Percentiles rank a stretch among this genome's conserved stretches.
Evolutionary conservation across 1,140 invertebrate species (phyloP).

Genomic region (Drosophila sechellia): DNA sequence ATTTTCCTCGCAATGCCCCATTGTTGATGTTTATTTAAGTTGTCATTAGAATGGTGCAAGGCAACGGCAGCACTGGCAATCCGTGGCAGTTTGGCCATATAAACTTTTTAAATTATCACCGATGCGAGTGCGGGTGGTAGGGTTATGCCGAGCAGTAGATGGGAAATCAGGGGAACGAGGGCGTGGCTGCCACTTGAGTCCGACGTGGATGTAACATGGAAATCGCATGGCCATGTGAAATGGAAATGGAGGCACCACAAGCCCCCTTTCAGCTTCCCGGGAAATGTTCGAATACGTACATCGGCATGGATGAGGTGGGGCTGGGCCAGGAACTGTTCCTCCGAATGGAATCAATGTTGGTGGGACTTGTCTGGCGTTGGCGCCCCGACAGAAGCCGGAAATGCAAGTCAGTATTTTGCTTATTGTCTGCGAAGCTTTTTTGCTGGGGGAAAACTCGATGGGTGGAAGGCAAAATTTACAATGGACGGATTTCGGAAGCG

Average conservation of each 20-base stretch:
- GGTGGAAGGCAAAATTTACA: slow-evolving; percentile 34
- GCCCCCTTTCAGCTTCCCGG: slow-evolving; percentile 45
- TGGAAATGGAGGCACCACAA: slow-evolving; percentile 36
- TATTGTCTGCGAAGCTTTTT: slow-evolving; percentile 62
- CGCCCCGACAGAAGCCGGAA: slow-evolving; percentile 68
- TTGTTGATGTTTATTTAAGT: slow-evolving; percentile 79
- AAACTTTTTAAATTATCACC: slow-evolving; percentile 83
- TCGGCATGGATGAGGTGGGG: slow-evolving; percentile 37
- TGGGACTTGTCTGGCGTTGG: slow-evolving; percentile 41
- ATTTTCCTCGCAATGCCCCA: slow-evolving; percentile 42
- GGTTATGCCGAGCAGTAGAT: not conserved
- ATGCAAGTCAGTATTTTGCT: slow-evolving; percentile 69
- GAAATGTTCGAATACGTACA: slow-evolving; percentile 57
- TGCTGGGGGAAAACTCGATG: slow-evolving; percentile 34
- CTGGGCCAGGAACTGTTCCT: slow-evolving; percentile 1
- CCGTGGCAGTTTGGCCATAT: slow-evolving; percentile 61
- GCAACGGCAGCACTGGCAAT: slow-evolving; percentile 53
- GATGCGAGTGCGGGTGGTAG: slow-evolving; percentile 33
- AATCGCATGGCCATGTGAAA: slow-evolving; percentile 78
- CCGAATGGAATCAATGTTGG: slow-evolving; percentile 32
- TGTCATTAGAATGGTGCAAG: slow-evolving; percentile 75
- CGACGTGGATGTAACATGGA: slow-evolving; percentile 67
- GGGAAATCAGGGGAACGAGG: slow-evolving; percentile 6
- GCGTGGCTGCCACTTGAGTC: slow-evolving; percentile 70
- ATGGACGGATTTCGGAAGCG: slow-evolving; percentile 5